These are phyloP conservation scores for Tribolium madens DNA, from an alignment of 1,140 invertebrate species.

Conservation along the genomic window DNA sequence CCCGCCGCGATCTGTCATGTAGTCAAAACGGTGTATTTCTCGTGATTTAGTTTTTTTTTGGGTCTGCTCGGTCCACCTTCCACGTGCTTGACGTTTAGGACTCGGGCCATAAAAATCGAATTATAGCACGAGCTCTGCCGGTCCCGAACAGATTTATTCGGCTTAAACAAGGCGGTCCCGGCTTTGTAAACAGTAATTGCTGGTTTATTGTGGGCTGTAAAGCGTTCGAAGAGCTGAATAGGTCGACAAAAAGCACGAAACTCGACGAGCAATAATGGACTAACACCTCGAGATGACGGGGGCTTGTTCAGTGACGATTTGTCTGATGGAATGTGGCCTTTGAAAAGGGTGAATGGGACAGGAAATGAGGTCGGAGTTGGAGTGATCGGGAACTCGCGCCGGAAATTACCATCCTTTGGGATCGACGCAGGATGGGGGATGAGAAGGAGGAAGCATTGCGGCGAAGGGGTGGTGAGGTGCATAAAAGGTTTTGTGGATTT, in stretches of 20 bases:
- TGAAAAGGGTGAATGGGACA: background rate
- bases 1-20: background rate
- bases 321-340: background rate
- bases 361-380: background rate
- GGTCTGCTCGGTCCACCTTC: slow-evolving; percentile 19
- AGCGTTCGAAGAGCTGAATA: slow-evolving; percentile 42
- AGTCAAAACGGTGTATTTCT: background rate
- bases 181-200: slow-evolving; percentile 39
- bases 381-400: background rate
- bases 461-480: background rate
- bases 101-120: slow-evolving; percentile 43
- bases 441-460: background rate
- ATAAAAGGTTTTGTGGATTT: background rate
- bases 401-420: background rate
- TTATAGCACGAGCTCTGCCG: slow-evolving; percentile 38
- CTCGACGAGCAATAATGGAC: slow-evolving; percentile 8
- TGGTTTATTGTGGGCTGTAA: slow-evolving; percentile 47
- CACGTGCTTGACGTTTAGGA: slow-evolving; percentile 46
- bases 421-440: background rate
- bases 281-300: background rate
- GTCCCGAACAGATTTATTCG: slow-evolving; percentile 35
- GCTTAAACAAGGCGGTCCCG: slow-evolving; percentile 38
- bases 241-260: slow-evolving; percentile 16
- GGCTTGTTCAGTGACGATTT: background rate
- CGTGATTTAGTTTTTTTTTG: background rate